Conservation (phyloP, 2,113 vertebrate species). For the Paratilapia polleni region DNA sequence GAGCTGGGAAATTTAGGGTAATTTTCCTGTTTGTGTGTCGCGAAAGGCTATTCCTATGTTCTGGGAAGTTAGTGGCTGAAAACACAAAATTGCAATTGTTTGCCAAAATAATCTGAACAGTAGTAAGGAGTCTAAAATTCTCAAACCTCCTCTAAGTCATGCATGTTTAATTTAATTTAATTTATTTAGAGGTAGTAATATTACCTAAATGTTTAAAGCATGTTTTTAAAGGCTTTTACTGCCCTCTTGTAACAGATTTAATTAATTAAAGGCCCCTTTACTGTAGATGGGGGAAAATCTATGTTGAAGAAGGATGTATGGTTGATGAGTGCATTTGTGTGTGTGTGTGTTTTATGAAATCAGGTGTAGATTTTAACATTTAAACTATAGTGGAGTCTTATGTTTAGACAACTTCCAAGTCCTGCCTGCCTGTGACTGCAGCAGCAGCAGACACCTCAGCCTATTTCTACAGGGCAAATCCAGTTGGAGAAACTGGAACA, state of each 20-base stretch:
- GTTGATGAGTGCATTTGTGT: background rate
- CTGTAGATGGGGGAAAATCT: background rate
- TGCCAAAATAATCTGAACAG: background rate
- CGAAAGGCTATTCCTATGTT: background rate
- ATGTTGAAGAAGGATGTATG: background rate
- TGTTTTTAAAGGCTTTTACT: background rate
- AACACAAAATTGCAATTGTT: background rate
- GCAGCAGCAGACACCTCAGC: background rate
- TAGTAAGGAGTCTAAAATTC: background rate
- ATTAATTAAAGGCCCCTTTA: background rate
- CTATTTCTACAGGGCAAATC: slow-evolving; percentile 43
- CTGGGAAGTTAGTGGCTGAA: background rate
- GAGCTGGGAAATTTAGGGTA: slow-evolving; percentile 5
- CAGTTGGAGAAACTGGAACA: slow-evolving; percentile 42
- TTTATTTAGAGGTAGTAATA: background rate
- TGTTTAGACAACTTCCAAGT: slow-evolving; percentile 60
- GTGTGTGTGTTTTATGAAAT: background rate
- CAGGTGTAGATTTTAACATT: slow-evolving; percentile 61
- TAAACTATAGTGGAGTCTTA: slow-evolving; percentile 22
- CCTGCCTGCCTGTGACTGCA: slow-evolving; percentile 18
- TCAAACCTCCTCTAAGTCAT: background rate
- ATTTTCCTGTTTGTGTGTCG: slow-evolving; percentile 9
- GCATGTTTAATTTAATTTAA: background rate
- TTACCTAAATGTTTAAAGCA: background rate
- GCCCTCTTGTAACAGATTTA: background rate